Percentiles rank a stretch among this genome's conserved stretches.
phyloP scores from a whole-genome alignment of 2,113 vertebrate genomes.

The Mesembrinibis cayennensis region DNA sequence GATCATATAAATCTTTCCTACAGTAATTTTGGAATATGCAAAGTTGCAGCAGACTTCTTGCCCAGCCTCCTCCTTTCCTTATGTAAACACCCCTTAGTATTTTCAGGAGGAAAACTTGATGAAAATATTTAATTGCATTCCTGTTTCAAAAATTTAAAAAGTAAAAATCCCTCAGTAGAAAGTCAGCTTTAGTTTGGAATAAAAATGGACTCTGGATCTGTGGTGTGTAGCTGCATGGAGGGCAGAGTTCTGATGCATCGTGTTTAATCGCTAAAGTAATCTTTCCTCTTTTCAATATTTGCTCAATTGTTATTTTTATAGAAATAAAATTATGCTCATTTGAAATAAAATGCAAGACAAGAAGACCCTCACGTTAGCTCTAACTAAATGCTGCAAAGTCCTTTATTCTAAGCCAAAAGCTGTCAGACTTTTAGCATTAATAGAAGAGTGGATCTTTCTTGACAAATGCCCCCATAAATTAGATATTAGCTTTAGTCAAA shows the following conservation, averaged over 20 bases:
- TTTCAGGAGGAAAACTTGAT: neutral
- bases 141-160: neutral
- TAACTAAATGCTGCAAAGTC: neutral
- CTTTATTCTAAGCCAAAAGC: slow-evolving; percentile 35
- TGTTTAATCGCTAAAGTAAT: neutral
- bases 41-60: neutral
- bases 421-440: slow-evolving; percentile 41
- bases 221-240: neutral
- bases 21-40: neutral
- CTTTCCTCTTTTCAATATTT: slow-evolving; percentile 13
- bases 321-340: neutral
- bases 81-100: neutral
- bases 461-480: slow-evolving; percentile 73
- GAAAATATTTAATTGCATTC: neutral
- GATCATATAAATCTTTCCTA: neutral
- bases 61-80: neutral
- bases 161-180: neutral
- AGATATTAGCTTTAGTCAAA: slow-evolving; percentile 70
- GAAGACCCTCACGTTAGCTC: slow-evolving; percentile 2
- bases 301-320: slow-evolving; percentile 19
- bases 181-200: neutral
- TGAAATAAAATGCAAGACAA: slow-evolving; percentile 14
- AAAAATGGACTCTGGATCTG: neutral
- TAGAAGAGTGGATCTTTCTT: slow-evolving; percentile 61
- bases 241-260: neutral